Evolutionary conservation across 2,797 vertebrate species (phyloP).

Genomic region (Sebastes nivosus): DNA sequence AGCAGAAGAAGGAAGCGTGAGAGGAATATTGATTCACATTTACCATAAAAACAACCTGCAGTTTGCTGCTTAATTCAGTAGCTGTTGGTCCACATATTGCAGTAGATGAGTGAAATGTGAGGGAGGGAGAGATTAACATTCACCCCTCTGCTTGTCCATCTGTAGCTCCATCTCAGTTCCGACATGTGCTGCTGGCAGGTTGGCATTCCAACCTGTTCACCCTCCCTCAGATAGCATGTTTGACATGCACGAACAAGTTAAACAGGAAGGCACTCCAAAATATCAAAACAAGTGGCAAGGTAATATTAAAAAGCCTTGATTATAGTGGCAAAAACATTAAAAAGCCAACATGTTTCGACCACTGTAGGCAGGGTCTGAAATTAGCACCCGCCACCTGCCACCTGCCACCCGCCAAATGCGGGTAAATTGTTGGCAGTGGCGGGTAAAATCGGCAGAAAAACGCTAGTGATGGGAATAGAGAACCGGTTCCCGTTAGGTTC

Average conservation of each 20-base stretch:
- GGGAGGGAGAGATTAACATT: slow-evolving; percentile 28
- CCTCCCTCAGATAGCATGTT: neutral
- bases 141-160: slow-evolving; percentile 48
- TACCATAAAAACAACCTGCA: neutral
- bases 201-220: slow-evolving; percentile 24
- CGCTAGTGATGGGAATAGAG: no score
- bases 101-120: slow-evolving; percentile 1
- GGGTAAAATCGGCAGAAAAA: no score
- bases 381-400: no score
- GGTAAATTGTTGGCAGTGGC: no score
- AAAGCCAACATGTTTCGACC: no score
- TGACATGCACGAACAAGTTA: neutral
- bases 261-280: no score
- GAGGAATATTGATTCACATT: slow-evolving; percentile 17
- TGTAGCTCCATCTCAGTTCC: slow-evolving; percentile 41
- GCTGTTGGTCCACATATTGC: slow-evolving; percentile 10
- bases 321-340: no score
- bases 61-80: slow-evolving; percentile 8
- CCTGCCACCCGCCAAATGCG: no score
- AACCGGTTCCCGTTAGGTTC: neutral
- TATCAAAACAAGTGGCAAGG: no score
- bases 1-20: neutral
- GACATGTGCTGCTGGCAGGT: slow-evolving; percentile 9
- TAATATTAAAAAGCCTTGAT: no score
- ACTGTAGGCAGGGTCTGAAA: no score